phyloP scores from a whole-genome alignment of 2,113 vertebrate genomes.

The Seriola rivoliana region DNA sequence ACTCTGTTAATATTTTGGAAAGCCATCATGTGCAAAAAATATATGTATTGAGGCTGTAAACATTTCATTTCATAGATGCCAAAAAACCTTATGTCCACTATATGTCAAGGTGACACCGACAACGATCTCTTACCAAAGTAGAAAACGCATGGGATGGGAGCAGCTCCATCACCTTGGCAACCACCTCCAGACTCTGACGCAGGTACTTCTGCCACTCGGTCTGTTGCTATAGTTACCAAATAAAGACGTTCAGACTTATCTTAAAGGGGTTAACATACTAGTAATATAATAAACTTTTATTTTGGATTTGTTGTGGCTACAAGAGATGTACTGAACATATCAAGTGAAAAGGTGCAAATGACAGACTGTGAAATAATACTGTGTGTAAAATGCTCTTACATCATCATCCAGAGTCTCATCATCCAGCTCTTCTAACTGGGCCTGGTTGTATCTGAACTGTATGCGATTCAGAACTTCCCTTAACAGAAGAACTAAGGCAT shows the following conservation, averaged over 20 bases:
- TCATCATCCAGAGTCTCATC: conserved; percentile 98
- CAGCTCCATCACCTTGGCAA: conserved; percentile 99
- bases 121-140: conserved; percentile 88
- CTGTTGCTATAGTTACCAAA: conserved; percentile 89
- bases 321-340: neutral
- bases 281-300: neutral
- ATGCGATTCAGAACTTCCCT: conserved; percentile 96
- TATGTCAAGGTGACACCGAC: neutral
- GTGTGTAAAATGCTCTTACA: conserved; percentile 83
- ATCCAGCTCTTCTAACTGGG: conserved; percentile 96
- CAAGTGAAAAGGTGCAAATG: neutral
- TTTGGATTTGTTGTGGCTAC: neutral
- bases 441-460: conserved; percentile 98
- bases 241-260: conserved; percentile 28
- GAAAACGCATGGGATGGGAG: conserved; percentile 97
- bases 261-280: neutral
- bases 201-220: conserved; percentile 99
- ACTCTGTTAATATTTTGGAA: neutral
- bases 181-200: conserved; percentile 98
- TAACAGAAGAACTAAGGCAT: conserved; percentile 93
- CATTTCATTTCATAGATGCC: neutral
- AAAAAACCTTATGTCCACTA: neutral
- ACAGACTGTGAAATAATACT: neutral
- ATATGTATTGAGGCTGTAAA: neutral
- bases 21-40: neutral